Evolutionary conservation across 2,113 vertebrate species (phyloP).

Genomic region (Hassar affinis): DNA sequence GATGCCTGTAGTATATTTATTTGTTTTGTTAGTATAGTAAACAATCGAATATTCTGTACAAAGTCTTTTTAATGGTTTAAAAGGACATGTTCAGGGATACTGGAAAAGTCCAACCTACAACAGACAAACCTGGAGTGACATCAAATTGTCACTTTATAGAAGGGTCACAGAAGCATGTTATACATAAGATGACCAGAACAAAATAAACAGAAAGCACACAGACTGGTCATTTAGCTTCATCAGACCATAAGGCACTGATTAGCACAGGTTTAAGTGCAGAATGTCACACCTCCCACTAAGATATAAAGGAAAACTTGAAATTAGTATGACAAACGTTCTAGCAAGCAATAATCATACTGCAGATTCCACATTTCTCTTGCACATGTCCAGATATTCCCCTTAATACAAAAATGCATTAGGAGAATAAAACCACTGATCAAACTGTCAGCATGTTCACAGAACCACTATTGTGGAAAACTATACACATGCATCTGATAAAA

Average conservation of each 20-base stretch:
- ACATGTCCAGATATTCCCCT: neutral
- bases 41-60: slow-evolving; percentile 5
- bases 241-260: slow-evolving; percentile 16
- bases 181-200: neutral
- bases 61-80: slow-evolving; percentile 7
- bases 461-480: neutral
- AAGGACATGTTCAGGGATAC: slow-evolving; percentile 12
- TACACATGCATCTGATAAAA: slow-evolving; percentile 7
- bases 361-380: slow-evolving; percentile 11
- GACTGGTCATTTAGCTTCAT: neutral
- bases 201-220: neutral
- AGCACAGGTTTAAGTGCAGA: slow-evolving; percentile 17
- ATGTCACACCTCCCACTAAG: neutral
- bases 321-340: slow-evolving; percentile 8
- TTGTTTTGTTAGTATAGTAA: neutral
- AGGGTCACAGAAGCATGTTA: neutral
- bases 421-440: neutral
- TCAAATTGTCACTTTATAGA: neutral
- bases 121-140: neutral
- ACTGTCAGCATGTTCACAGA: neutral
- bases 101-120: neutral
- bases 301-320: neutral
- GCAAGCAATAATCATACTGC: slow-evolving; percentile 1
- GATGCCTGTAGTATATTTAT: neutral
- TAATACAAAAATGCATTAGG: neutral